Evolutionary conservation across 2,797 vertebrate genomes (phyloP).

Genomic region (Dermochelys coriacea): DNA sequence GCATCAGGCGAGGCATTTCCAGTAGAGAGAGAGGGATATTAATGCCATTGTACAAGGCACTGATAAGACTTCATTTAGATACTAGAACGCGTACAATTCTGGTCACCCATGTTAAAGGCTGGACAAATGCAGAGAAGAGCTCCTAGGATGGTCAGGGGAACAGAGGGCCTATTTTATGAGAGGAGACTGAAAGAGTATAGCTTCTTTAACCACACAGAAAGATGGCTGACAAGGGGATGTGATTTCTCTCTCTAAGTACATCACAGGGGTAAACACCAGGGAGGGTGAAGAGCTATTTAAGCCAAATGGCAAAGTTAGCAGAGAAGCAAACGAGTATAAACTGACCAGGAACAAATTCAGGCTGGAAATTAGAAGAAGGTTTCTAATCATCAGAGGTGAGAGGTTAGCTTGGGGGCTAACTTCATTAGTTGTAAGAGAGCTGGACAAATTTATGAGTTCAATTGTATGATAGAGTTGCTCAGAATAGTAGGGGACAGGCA

Average conservation of each 20-base stretch:
- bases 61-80: background rate
- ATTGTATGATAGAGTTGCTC: no score
- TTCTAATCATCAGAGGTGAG: background rate
- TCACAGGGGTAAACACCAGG: background rate
- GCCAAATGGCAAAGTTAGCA: background rate
- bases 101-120: background rate
- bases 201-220: background rate
- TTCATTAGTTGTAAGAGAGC: no score
- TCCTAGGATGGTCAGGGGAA: background rate
- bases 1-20: background rate
- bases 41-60: background rate
- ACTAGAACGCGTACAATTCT: background rate
- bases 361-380: background rate
- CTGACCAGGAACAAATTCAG: background rate
- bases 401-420: no score
- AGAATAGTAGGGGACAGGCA: no score
- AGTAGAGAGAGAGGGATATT: background rate
- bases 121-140: background rate
- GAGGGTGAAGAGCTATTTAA: background rate
- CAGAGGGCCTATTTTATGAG: background rate
- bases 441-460: no score
- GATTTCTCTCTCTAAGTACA: background rate
- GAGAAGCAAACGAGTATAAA: background rate
- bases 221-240: background rate
- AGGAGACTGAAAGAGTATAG: background rate